phyloP scores from a whole-genome alignment of 2,888 invertebrate genomes.

The Oasisia sp. region DNA sequence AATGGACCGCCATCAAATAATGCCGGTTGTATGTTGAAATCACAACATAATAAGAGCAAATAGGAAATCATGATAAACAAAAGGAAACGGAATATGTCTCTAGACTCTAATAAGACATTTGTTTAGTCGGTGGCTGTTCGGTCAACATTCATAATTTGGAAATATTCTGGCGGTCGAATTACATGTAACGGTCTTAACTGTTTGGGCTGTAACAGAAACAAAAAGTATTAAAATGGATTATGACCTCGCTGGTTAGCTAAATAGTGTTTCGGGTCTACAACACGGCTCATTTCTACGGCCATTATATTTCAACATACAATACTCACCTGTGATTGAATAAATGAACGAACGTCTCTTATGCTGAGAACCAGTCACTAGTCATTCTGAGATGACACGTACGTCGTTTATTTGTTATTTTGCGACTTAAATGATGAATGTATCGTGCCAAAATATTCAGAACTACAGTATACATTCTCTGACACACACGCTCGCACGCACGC shows the following conservation, averaged over 20 bases:
- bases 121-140: background rate
- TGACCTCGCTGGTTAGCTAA: background rate
- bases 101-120: background rate
- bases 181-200: background rate
- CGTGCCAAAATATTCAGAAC: no score
- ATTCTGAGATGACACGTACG: background rate
- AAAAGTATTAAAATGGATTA: background rate
- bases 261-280: background rate
- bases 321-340: no score
- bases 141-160: background rate
- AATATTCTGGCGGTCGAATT: background rate
- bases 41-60: background rate
- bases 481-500: no score
- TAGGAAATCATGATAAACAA: background rate
- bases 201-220: background rate
- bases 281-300: background rate
- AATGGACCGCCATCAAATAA: background rate
- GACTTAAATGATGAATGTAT: no score
- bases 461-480: background rate
- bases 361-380: background rate
- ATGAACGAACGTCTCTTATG: background rate
- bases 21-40: background rate
- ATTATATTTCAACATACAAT: background rate
- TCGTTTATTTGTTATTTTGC: background rate
- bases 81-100: background rate